A percentile compares a stretch with the other conserved stretches of the same genome.
Conservation (phyloP, 2,113 vertebrate genomes). For the Paedocypris sp. region DNA sequence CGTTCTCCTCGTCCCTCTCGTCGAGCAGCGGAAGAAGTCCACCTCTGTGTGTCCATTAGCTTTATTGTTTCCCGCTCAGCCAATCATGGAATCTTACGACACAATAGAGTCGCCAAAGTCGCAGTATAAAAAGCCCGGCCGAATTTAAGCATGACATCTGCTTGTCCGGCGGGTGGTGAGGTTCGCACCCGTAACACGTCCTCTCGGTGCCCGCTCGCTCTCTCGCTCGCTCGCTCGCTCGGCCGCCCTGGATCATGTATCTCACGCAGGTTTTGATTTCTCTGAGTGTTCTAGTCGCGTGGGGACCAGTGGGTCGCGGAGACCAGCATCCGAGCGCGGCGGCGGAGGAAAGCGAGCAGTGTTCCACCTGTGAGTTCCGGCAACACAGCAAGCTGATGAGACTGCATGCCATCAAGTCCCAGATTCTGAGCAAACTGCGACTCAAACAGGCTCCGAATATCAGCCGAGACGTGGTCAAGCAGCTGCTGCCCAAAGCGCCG, state of each 20-base stretch:
- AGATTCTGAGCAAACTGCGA: constrained; percentile 95
- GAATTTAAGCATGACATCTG: constrained; percentile 78
- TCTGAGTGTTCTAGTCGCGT: constrained; percentile 70
- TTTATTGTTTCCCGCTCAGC: constrained; percentile 88
- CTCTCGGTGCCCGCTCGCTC: no score
- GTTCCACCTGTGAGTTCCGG: constrained; percentile 83
- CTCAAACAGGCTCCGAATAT: constrained; percentile 96
- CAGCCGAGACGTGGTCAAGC: constrained; percentile 86
- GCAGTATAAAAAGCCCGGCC: constrained; percentile 92
- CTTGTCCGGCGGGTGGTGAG: constrained; percentile 71
- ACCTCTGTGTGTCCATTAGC: constrained; percentile 80
- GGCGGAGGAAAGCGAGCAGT: constrained; percentile 73
- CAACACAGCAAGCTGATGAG: constrained; percentile 89
- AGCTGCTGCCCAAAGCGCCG: constrained; percentile 90
- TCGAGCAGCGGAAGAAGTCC: constrained; percentile 68
- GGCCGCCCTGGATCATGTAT: constrained; percentile 64
- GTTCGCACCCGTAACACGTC: constrained; percentile 30
- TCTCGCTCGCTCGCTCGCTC: no score
- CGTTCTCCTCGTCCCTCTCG: constrained; percentile 43
- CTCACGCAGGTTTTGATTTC: constrained; percentile 63
- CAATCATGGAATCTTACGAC: constrained; percentile 90
- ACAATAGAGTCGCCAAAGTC: constrained; percentile 78
- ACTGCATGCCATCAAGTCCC: constrained; percentile 93
- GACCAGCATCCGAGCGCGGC: constrained; percentile 66
- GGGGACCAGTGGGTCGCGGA: constrained; percentile 70